Conservation (phyloP, 2,888 invertebrate genomes). For the Calliphora vomitoria region DNA sequence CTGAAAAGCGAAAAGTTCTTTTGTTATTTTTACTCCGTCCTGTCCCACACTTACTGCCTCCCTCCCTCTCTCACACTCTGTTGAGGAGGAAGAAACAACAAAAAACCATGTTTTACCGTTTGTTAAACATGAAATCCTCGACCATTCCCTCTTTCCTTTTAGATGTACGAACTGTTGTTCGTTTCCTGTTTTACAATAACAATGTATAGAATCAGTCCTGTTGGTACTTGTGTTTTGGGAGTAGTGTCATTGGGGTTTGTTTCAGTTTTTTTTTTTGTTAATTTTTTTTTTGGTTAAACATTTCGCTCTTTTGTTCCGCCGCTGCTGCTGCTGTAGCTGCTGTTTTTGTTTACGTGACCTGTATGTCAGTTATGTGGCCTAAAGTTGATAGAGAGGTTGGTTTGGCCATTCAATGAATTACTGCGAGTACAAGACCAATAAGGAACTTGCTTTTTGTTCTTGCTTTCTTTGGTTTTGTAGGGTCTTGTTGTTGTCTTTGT, state of each 20-base stretch:
- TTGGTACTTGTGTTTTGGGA: conserved; percentile 21
- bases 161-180: conserved; percentile 9
- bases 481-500: background rate
- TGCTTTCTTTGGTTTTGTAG: conserved; percentile 13
- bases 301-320: conserved; percentile 34
- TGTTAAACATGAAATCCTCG: conserved; percentile 48
- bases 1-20: background rate
- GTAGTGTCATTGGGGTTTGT: conserved; percentile 38
- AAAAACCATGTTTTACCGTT: conserved; percentile 29
- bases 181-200: conserved; percentile 49
- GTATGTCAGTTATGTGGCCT: conserved; percentile 42
- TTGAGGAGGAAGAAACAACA: background rate
- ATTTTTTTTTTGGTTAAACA: background rate
- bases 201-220: conserved; percentile 29
- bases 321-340: background rate
- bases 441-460: background rate
- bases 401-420: conserved; percentile 30
- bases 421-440: conserved; percentile 18
- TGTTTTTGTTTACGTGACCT: conserved; percentile 60
- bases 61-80: background rate
- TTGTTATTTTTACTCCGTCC: background rate
- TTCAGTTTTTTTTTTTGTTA: background rate
- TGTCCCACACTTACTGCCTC: background rate
- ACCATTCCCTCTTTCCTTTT: conserved; percentile 13
- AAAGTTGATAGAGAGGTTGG: conserved; percentile 32